phyloP scores from a whole-genome alignment of 2,113 vertebrate genomes.

The Laterallus jamaicensis region DNA sequence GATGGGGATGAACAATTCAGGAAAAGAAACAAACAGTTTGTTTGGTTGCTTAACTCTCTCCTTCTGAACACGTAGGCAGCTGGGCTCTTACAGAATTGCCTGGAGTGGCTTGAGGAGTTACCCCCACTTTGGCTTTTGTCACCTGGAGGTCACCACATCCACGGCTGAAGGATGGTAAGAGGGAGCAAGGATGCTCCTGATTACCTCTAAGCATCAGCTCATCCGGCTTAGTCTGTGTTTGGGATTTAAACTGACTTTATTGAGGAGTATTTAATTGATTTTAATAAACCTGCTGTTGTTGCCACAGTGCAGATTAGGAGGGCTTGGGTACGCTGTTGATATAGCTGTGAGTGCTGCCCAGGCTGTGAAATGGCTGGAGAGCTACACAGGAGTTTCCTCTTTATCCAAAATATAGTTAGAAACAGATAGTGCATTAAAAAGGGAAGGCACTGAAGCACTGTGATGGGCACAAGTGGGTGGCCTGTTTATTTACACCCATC shows the following conservation, averaged over 20 bases:
- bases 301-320: neutral
- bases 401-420: neutral
- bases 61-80: neutral
- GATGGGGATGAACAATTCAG: slow-evolving; percentile 31
- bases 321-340: neutral
- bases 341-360: accelerated
- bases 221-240: neutral
- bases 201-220: neutral
- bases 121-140: neutral
- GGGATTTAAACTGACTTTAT: neutral
- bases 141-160: neutral
- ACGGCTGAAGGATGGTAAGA: neutral
- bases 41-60: neutral
- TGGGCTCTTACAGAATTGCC: neutral
- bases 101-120: accelerated
- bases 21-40: slow-evolving; percentile 1
- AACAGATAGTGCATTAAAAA: neutral
- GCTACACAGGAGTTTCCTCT: neutral
- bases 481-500: neutral
- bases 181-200: neutral
- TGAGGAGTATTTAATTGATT: neutral
- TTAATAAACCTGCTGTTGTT: slow-evolving; percentile 4
- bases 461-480: neutral
- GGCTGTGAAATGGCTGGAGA: neutral
- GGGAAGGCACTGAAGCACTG: accelerated